These are phyloP conservation scores for Hipposideros armiger DNA, from an alignment of 2,113 vertebrate species.

Conservation along the genomic window DNA sequence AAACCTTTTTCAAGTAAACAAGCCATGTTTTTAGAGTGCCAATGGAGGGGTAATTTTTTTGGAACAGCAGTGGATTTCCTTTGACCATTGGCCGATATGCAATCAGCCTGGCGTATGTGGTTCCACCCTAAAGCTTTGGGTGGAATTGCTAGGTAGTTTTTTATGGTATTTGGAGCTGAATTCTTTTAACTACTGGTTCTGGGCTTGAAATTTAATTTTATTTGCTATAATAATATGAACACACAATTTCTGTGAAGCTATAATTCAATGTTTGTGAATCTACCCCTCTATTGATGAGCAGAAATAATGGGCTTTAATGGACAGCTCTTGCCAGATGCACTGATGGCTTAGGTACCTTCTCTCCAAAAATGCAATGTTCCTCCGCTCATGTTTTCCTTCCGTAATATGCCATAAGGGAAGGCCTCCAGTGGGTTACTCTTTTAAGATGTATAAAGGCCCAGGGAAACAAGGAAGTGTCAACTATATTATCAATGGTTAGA, in stretches of 20 bases:
- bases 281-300: not conserved
- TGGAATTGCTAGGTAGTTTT: slow-evolving; percentile 36
- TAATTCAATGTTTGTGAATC: not conserved
- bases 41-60: not conserved
- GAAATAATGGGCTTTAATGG: not conserved
- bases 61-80: not conserved
- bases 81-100: not conserved
- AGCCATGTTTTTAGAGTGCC: not conserved
- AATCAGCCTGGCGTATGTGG: not conserved
- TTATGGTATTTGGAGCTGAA: not conserved
- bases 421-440: not conserved
- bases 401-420: not conserved
- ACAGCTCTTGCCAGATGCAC: not conserved
- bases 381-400: not conserved
- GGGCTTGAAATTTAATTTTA: slow-evolving; percentile 48
- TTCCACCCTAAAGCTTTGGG: not conserved
- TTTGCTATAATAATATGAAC: not conserved
- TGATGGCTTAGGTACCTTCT: not conserved
- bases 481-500: not conserved
- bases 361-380: not conserved
- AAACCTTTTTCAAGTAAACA: not conserved
- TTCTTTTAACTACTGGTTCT: slow-evolving; percentile 20
- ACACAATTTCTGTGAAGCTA: not conserved
- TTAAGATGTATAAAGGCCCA: not conserved
- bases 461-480: not conserved